Evolutionary conservation across 2,888 invertebrate genomes (phyloP).

Genomic region (Archaeoteleia sp.): DNA sequence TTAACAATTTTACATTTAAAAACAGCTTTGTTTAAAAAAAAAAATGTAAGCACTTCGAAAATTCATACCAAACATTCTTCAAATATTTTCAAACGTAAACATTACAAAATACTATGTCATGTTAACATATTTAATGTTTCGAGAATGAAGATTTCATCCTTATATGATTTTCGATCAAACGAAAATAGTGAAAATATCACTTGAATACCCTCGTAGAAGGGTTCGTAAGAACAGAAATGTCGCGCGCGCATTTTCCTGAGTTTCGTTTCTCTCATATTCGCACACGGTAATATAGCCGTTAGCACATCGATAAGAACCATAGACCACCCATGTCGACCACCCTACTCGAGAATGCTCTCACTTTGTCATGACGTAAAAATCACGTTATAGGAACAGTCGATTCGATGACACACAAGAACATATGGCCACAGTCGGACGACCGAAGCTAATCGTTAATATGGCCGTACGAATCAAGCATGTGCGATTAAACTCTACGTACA

Average conservation of each 20-base stretch:
- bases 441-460: constrained; percentile 45
- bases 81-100: too few relatives aligned
- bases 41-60: too few relatives aligned
- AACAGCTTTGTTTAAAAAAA: too few relatives aligned
- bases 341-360: constrained; percentile 45
- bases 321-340: constrained; percentile 50
- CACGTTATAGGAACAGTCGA: constrained; percentile 38
- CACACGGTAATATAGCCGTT: constrained; percentile 45
- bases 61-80: too few relatives aligned
- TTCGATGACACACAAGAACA: constrained; percentile 34
- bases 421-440: constrained; percentile 26
- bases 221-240: constrained; percentile 22
- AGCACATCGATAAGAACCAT: constrained; percentile 49
- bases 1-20: too few relatives aligned
- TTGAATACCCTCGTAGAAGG: too few relatives aligned
- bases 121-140: too few relatives aligned
- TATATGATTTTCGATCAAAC: constrained; percentile 10
- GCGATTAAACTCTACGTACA: constrained; percentile 27
- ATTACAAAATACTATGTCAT: too few relatives aligned
- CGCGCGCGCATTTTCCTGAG: constrained; percentile 13
- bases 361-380: constrained; percentile 43
- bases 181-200: constrained; percentile 34
- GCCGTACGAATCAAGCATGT: constrained; percentile 27
- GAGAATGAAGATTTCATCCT: constrained; percentile 21
- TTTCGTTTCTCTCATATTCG: constrained; percentile 36